phyloP scores from a whole-genome alignment of 1,140 invertebrate species.

The Drusus annulatus region DNA sequence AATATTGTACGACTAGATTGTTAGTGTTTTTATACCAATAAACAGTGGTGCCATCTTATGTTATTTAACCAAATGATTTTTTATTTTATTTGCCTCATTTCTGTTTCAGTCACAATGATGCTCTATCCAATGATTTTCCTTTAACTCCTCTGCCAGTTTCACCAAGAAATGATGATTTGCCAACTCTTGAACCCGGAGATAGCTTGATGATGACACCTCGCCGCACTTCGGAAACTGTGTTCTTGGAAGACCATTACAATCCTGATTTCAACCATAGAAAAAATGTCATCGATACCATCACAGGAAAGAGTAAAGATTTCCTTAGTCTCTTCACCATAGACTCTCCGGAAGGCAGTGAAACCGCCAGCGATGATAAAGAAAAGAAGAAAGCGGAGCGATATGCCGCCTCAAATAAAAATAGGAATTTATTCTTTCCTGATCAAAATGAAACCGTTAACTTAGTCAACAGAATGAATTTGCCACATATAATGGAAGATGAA shows the following conservation, averaged over 20 bases:
- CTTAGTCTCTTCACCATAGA: constrained; percentile 74
- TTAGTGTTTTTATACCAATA: no score
- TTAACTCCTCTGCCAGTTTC: constrained; percentile 49
- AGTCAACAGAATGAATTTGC: constrained; percentile 61
- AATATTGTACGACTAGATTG: not conserved
- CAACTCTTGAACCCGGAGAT: constrained; percentile 72
- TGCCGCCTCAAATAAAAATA: constrained; percentile 63
- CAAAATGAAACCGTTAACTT: constrained; percentile 29
- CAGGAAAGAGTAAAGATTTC: constrained; percentile 78
- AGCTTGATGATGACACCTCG: constrained; percentile 68
- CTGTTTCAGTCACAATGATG: constrained; percentile 52
- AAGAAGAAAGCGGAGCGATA: constrained; percentile 71
- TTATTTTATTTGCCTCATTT: not conserved
- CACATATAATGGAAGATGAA: constrained; percentile 66
- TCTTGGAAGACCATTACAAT: constrained; percentile 56
- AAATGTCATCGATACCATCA: constrained; percentile 79
- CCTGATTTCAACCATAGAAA: constrained; percentile 72
- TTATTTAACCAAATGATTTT: no score
- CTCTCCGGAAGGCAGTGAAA: constrained; percentile 69
- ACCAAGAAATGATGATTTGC: constrained; percentile 58
- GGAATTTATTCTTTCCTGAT: constrained; percentile 54
- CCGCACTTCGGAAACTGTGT: constrained; percentile 68
- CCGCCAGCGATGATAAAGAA: constrained; percentile 69
- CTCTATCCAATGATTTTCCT: constrained; percentile 48
- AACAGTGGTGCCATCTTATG: no score